These are phyloP conservation scores for Agrochola macilenta DNA, from an alignment of 2,888 invertebrate genomes.

Conservation along the genomic window DNA sequence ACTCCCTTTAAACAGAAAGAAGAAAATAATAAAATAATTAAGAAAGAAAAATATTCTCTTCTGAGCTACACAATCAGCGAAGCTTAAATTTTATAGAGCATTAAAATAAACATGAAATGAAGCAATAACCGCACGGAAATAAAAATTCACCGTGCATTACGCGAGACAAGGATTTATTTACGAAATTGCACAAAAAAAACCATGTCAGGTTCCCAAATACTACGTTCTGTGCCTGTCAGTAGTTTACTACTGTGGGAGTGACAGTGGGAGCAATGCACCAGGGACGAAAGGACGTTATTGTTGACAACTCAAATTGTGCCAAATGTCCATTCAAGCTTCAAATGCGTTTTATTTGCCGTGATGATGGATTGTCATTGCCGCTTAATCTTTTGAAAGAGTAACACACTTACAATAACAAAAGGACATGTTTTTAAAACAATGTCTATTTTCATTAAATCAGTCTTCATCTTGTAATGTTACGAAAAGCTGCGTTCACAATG, in stretches of 20 bases:
- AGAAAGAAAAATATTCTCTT: constrained; percentile 40
- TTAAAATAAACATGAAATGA: constrained; percentile 49
- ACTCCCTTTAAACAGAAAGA: constrained; percentile 9
- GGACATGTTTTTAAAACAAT: constrained; percentile 51
- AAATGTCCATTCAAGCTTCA: constrained; percentile 66
- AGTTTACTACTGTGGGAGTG: no score
- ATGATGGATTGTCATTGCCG: constrained; percentile 71
- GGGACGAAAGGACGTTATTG: constrained; percentile 71
- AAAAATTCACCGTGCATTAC: constrained; percentile 51
- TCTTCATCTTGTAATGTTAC: constrained; percentile 11
- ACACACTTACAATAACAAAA: constrained; percentile 47
- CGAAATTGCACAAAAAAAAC: constrained; percentile 14
- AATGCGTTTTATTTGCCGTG: constrained; percentile 46
- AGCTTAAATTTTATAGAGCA: constrained; percentile 48
- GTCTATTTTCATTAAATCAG: constrained; percentile 41
- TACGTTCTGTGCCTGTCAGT: constrained; percentile 33
- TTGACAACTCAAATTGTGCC: constrained; percentile 68
- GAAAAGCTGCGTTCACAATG: not conserved
- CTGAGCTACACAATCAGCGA: constrained; percentile 14
- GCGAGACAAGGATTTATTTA: constrained; percentile 40
- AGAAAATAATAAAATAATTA: constrained; percentile 31
- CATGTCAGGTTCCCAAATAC: constrained; percentile 22
- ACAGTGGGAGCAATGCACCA: constrained; percentile 66
- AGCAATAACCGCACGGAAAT: constrained; percentile 34
- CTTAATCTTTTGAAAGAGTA: constrained; percentile 38